These are phyloP conservation scores for Caretta caretta DNA, from an alignment of 2,113 vertebrate species.

Conservation along the genomic window DNA sequence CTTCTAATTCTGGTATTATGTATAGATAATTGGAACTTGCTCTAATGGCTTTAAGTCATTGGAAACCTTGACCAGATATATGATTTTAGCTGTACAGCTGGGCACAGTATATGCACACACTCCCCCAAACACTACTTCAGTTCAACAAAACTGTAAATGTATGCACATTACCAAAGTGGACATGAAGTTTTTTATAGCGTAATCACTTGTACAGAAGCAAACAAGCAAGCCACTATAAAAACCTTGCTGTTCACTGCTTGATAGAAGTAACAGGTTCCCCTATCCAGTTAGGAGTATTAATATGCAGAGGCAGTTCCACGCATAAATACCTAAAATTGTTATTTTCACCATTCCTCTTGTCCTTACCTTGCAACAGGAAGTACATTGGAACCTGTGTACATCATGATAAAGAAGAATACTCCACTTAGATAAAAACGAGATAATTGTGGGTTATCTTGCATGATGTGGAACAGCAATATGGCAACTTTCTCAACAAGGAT, in stretches of 20 bases:
- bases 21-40: neutral
- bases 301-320: neutral
- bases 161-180: neutral
- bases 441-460: slow-evolving; percentile 98
- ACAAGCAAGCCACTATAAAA: neutral
- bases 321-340: neutral
- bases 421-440: slow-evolving; percentile 97
- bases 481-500: slow-evolving; percentile 98
- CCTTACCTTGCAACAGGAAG: slow-evolving; percentile 96
- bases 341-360: neutral
- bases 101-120: neutral
- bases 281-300: neutral
- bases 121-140: neutral
- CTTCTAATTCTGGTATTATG: neutral
- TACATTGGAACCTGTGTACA: slow-evolving; percentile 99
- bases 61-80: neutral
- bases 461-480: slow-evolving; percentile 90
- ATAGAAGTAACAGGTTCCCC: neutral
- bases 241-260: neutral
- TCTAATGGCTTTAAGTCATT: neutral
- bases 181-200: too few relatives aligned
- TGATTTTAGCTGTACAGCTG: neutral
- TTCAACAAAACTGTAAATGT: neutral
- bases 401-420: slow-evolving; percentile 99
- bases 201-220: neutral